Base-by-base conservation (phyloP, 1,140 invertebrate species). In the Drosophila mayri region DNA sequence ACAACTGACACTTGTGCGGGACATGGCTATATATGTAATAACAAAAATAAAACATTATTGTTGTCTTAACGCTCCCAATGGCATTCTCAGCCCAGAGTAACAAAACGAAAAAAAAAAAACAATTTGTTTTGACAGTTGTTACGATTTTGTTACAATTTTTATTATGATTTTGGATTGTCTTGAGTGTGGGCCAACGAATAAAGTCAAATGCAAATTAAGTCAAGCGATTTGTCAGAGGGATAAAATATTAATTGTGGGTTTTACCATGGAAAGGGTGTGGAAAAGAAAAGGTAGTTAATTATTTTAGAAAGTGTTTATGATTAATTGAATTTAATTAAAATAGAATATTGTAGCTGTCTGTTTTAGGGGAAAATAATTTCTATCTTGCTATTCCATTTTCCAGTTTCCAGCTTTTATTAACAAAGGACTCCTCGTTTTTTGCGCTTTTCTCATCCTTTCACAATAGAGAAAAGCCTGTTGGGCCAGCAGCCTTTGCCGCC, bases 11-110 rank as follows among this genome's bases (percentile, higher is more conserved):
- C 66, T 59, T 72, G 66, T 72, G 35, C 11, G 14, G 37, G 10
- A 58, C 46, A 30, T 25, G 57, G 14, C n/a, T 50, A 37, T 41
- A 50, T 72, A 22, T 43, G 67, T 70, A 66, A 70, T 74, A 68
- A 57, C 60, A 81, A 77, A 77, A 68, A 77, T 85, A 70, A 54
- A 46, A 52, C 55, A 72, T 85, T 82, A 73, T 74, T 72, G 67
- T 54, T 62, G 55, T 59, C 74, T 68, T 40, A 76, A 76, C n/a
- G 54, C 70, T 72, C 75, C 50, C 75, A 54, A 47, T 40, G 50
- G 49, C 22, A 43, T 58, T 65, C 12, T 11, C 8, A 9, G 37
- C 28, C 30, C 18, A 37, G 10, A 20, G 50, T 25, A 25, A 25
- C 35, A 20, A 72, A 40, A 20, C 25, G 5, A 18, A 16, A 28